Evolutionary conservation across 2,113 vertebrate species (phyloP), one percentile per base, ranked within the genome.

Genomic region (Oplegnathus fasciatus): DNA sequence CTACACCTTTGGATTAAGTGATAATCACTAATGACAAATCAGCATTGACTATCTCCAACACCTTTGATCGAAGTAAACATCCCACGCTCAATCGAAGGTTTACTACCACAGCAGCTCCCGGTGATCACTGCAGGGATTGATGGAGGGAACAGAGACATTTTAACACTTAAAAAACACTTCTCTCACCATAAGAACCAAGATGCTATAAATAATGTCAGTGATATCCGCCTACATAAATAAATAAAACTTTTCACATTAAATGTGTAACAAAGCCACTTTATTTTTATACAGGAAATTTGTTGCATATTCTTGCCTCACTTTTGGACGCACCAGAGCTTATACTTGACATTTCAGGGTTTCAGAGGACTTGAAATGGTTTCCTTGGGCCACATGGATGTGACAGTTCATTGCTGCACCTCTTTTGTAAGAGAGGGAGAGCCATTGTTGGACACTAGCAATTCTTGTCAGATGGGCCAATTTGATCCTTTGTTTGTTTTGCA

Each of bases 401-500:
- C 91, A 83, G 80, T 84, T 88, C 81, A 80, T 70, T 69, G 86
- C 75, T 75, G 73, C 34, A 4, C 24, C 68, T 90, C 79, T 84
- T 89, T 86, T 84, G 78, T 86, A 5, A 28, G 24, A 48, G 50
- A 62, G 78, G 5, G 69, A 72, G 71, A 85, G 54, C 22, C 76
- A 50, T 82, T 85, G 82, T 87, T 76, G 72, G 75, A 82, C 86
- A 73, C 42, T 26, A 42, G 86, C 70, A 60, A 73, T 58, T 75
- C 67, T 67, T 78, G 88, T 91, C 91, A 90, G 79, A 76, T 34
- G 68, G 78, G 60, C 61, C 89, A 66, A 78, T 92, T 88, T 86
- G 67, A 89, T 82, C 54, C 80, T 82, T 82, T 90, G 86, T 91
- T 91, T 92, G 85, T 91, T 90, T 91, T 85, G 62, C 40, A 40